These are phyloP conservation scores for Adineta ricciae DNA, from an alignment of 2,888 invertebrate genomes.

Conservation along the genomic window DNA sequence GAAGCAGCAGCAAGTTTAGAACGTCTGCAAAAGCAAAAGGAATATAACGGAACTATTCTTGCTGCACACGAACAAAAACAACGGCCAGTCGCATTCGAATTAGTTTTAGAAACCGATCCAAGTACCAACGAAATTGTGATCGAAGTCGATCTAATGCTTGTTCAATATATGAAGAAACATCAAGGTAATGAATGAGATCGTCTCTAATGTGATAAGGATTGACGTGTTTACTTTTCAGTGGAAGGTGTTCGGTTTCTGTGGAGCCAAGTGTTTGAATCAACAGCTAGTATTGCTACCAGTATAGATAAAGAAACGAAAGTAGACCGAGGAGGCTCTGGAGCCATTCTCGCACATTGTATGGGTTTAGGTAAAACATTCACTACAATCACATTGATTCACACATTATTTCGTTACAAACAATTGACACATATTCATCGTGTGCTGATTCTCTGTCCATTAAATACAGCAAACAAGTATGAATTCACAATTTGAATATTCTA, in stretches of 20 bases:
- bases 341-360: conserved; percentile 93
- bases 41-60: not conserved
- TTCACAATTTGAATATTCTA: conserved; percentile 52
- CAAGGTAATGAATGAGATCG: not conserved
- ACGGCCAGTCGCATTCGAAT: not conserved
- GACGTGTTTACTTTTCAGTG: not conserved
- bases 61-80: not conserved
- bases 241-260: conserved; percentile 84
- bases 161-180: conserved; percentile 28
- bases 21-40: not conserved
- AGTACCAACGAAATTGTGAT: conserved; percentile 21
- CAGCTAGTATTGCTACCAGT: conserved; percentile 60
- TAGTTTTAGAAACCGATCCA: conserved; percentile 20
- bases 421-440: conserved; percentile 64
- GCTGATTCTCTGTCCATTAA: conserved; percentile 80
- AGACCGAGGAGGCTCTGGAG: conserved; percentile 64
- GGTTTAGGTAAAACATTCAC: conserved; percentile 55
- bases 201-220: too few species aligned
- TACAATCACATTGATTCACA: conserved; percentile 74
- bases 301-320: not conserved
- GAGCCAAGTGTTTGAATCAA: conserved; percentile 77
- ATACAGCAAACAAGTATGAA: conserved; percentile 51
- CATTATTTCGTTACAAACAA: conserved; percentile 61
- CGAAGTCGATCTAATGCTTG: conserved; percentile 27
- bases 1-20: not conserved